A percentile compares a stretch with the other conserved stretches of the same genome.
Evolutionary conservation across 2,888 invertebrate genomes (phyloP).

Genomic region (Lasioglossum figueresi): DNA sequence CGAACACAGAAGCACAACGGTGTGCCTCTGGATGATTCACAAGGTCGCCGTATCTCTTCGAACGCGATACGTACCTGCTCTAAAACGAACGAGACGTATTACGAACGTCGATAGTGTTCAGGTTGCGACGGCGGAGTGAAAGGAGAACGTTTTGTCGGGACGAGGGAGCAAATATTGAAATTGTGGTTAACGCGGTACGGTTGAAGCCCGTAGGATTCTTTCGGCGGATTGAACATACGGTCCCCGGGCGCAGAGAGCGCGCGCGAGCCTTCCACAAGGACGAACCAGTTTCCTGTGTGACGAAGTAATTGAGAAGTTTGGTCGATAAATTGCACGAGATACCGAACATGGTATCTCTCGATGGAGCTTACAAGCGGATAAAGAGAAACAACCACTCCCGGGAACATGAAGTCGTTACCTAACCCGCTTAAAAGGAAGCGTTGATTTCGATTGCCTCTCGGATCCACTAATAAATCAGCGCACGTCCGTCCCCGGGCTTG

Average conservation of each 20-base stretch:
- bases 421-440: slow-evolving; percentile 16
- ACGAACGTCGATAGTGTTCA: not conserved
- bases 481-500: not conserved
- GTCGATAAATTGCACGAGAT: slow-evolving; percentile 36
- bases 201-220: slow-evolving; percentile 29
- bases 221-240: not conserved
- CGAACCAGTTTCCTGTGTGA: slow-evolving; percentile 30
- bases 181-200: slow-evolving; percentile 37
- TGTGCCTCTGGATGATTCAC: not conserved
- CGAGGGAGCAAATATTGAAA: slow-evolving; percentile 51
- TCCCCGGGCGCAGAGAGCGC: not conserved
- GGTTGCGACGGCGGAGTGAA: slow-evolving; percentile 29
- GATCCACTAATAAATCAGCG: slow-evolving; percentile 46
- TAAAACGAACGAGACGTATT: not conserved
- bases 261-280: not conserved
- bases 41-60: not conserved
- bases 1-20: not conserved
- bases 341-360: slow-evolving; percentile 28
- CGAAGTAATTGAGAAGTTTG: slow-evolving; percentile 39
- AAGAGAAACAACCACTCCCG: slow-evolving; percentile 38
- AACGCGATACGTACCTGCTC: not conserved
- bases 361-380: slow-evolving; percentile 10
- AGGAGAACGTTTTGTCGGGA: slow-evolving; percentile 43
- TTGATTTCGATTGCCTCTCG: slow-evolving; percentile 33
- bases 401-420: slow-evolving; percentile 14